Conservation (phyloP, 2,888 invertebrate species). For the Aphodius granarius region DNA sequence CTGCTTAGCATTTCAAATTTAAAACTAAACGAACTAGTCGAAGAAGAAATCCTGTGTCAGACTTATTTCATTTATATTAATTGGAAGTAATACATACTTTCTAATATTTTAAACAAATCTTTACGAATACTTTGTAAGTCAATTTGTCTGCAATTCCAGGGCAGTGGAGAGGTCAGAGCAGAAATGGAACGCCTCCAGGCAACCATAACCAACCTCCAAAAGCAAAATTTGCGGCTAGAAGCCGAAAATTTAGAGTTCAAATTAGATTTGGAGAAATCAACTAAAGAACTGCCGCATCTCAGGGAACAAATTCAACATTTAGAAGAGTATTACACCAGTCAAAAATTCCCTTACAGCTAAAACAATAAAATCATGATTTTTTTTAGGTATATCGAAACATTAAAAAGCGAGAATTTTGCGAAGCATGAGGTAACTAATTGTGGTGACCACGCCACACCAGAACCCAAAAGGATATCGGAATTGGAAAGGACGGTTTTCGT, state of each 20-base stretch:
- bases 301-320: constrained; percentile 65
- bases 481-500: constrained; percentile 64
- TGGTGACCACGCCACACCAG: constrained; percentile 31
- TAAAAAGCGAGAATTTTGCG: constrained; percentile 53
- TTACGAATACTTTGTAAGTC: background rate
- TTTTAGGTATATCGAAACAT: constrained; percentile 54
- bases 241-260: constrained; percentile 72
- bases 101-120: background rate
- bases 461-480: constrained; percentile 56
- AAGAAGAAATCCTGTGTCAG: background rate
- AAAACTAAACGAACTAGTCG: too few species aligned
- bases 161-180: constrained; percentile 55
- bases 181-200: constrained; percentile 59
- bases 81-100: background rate
- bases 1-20: background rate
- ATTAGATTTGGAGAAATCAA: constrained; percentile 66
- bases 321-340: constrained; percentile 60
- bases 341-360: too few species aligned
- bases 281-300: constrained; percentile 60
- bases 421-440: constrained; percentile 37
- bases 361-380: too few species aligned
- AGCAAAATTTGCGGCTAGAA: constrained; percentile 67
- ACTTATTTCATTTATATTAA: background rate
- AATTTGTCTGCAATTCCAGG: too few species aligned
- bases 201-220: constrained; percentile 55